Evolutionary conservation across 2,888 invertebrate species (phyloP), one percentile per base, ranked within the genome.

Genomic region (Elmis aenea): DNA sequence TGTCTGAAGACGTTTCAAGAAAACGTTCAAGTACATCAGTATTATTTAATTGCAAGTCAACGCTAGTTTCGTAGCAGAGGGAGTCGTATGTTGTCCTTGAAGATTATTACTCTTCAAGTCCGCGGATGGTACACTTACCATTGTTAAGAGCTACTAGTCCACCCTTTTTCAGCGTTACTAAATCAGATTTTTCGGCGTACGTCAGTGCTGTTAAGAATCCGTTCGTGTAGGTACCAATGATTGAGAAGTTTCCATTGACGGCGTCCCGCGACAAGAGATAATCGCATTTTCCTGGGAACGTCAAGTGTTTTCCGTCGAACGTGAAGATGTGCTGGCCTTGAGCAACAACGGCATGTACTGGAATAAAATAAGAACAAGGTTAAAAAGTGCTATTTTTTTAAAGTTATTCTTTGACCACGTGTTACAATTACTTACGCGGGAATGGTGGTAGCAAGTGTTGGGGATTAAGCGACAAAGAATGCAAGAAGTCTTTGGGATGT

Each of bases 271-370:
- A 84, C 3, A 94, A 69, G 1, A 93, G 70, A 65, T 93, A 93
- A 58, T 82, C 83, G 71, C 94, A 94, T 29, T 73, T 75, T 21
- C 90, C 91, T 0, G 82, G 81, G 74, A 90, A 83, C 4, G 83
- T 81, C 48, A 83, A 70, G 61, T 88, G 84, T 50, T 80, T 79
- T 0, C 85, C 85, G 65, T 94, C 94, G 67, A 92, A 93, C 0
- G 90, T 91, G 68, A 89, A 85, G 65, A 89, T 77, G 67, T 91
- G 86, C 55, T 87, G 83, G 1, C 86, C 86, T 59, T 89, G 86
- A 6, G 82, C 73, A 2, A 92, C 63, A 20, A 80, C 74, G 5
- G 82, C 92, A 28, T 75, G 72, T 38, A 83, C 82, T 78, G 71
- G 18, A 66, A 64, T 42, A 36, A 32, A 42, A 32, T 14, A 27